These are phyloP conservation scores for Microcebus murinus DNA, from an alignment of 2,113 vertebrate species.

Conservation along the genomic window DNA sequence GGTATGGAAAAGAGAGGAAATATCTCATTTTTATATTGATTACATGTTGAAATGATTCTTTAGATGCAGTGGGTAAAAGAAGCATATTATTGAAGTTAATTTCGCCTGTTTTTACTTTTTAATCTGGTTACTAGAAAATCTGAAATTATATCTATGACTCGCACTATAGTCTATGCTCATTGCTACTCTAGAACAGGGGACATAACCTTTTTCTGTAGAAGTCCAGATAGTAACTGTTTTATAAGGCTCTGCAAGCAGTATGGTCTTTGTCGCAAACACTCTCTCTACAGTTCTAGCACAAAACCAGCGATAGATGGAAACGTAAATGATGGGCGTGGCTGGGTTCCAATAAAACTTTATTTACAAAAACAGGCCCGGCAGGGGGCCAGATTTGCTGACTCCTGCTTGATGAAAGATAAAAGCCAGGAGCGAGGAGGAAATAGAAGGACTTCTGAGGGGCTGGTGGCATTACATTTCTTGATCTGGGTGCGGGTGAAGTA, in stretches of 20 bases:
- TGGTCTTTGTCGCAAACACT: neutral
- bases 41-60: neutral
- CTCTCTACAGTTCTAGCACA: neutral
- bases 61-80: neutral
- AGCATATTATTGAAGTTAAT: neutral
- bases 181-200: neutral
- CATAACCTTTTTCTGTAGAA: neutral
- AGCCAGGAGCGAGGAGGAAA: neutral
- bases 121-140: neutral
- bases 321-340: neutral
- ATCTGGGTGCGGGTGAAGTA: neutral
- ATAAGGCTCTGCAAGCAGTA: neutral
- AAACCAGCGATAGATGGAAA: neutral
- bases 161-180: neutral
- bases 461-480: neutral
- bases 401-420: neutral
- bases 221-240: neutral
- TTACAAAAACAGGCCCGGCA: neutral
- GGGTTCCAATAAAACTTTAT: constrained; percentile 46
- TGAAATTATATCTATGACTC: neutral
- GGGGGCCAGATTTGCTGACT: neutral
- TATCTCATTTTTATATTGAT: neutral
- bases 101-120: neutral
- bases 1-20: neutral
- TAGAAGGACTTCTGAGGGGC: neutral